Percentiles rank a stretch among this genome's conserved stretches.
Conservation (phyloP, 2,113 vertebrate genomes). For the Aegotheles bennettii region DNA sequence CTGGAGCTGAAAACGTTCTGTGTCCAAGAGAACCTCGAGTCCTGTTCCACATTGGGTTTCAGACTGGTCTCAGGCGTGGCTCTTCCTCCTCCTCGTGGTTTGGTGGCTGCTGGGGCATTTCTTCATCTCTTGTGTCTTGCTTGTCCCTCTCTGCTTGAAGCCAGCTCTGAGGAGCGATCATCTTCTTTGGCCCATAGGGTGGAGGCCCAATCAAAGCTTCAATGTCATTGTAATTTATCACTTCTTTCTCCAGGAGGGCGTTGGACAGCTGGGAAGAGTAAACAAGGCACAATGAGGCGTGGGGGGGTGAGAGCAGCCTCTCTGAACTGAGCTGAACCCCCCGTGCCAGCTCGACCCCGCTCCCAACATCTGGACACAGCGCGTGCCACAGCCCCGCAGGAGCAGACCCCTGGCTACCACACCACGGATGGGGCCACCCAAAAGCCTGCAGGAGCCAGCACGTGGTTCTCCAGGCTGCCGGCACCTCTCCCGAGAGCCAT, state of each 20-base stretch:
- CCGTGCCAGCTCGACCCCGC: not conserved
- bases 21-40: not conserved
- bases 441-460: not conserved
- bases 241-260: constrained; percentile 90
- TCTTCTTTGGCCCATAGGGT: constrained; percentile 90
- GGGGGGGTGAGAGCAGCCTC: not conserved
- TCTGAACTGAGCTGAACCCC: not conserved
- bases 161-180: constrained; percentile 92
- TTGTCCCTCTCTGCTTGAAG: constrained; percentile 87
- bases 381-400: not conserved
- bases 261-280: constrained; percentile 80
- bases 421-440: fast-evolving
- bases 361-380: not conserved
- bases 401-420: not conserved
- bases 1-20: not conserved
- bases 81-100: constrained; percentile 70
- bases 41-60: not conserved
- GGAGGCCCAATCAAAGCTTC: constrained; percentile 89
- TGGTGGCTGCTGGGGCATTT: constrained; percentile 60
- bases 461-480: not conserved
- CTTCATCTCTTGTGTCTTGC: constrained; percentile 84
- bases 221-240: constrained; percentile 94
- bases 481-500: fast-evolving
- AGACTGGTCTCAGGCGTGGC: constrained; percentile 65
- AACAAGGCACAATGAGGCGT: not conserved